Percentiles rank a stretch among this genome's conserved stretches.
Evolutionary conservation across 2,113 vertebrate species (phyloP).

Genomic region (Lontra canadensis): DNA sequence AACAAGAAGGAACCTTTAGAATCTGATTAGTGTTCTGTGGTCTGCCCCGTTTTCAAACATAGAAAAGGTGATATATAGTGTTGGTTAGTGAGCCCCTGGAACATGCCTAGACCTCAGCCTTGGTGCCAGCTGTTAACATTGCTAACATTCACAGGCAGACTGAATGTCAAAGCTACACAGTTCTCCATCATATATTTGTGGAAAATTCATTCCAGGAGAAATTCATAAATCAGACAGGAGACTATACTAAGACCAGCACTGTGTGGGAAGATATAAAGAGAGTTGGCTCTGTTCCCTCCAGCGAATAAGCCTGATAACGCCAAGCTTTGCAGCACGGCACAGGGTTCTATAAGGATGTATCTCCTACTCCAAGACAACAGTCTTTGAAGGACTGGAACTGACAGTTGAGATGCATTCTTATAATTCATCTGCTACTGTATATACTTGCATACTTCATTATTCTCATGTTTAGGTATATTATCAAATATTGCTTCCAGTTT

Average conservation of each 20-base stretch:
- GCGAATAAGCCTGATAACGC: background rate
- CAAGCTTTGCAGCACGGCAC: background rate
- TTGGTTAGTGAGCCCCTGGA: constrained; percentile 73
- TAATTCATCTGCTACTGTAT: background rate
- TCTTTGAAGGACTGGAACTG: background rate
- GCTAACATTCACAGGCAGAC: constrained; percentile 35
- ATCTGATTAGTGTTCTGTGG: constrained; percentile 67
- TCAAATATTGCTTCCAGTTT: background rate
- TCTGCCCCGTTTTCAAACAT: constrained; percentile 75
- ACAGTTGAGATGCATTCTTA: background rate
- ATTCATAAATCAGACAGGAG: constrained; percentile 45
- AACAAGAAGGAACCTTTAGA: constrained; percentile 3
- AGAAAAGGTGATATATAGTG: background rate
- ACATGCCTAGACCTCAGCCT: constrained; percentile 57
- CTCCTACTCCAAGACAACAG: background rate
- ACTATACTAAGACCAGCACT: constrained; percentile 1
- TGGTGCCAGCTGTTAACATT: constrained; percentile 58
- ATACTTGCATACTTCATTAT: background rate
- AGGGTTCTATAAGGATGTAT: background rate
- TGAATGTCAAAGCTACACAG: constrained; percentile 52
- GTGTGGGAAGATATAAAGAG: background rate
- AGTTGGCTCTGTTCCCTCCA: background rate
- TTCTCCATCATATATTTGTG: constrained; percentile 58
- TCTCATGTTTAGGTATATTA: background rate
- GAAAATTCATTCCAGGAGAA: constrained; percentile 67